Conservation (phyloP, 2,797 vertebrate genomes). For the Sardinella longiceps region DNA sequence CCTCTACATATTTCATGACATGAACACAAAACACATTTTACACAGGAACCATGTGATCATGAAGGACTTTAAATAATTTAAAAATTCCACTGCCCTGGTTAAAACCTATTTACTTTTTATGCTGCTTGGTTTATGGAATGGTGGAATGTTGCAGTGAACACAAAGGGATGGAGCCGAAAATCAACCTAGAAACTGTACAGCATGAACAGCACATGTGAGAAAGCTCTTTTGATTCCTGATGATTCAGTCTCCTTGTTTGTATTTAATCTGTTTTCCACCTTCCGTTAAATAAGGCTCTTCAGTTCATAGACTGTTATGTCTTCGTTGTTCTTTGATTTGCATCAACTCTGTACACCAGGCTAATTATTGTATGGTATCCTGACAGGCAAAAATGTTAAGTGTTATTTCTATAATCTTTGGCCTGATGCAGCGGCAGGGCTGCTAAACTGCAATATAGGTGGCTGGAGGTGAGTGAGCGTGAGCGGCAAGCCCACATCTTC, state of each 20-base stretch:
- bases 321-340: background rate
- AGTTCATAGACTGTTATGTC: background rate
- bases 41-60: background rate
- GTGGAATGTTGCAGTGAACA: slow-evolving; percentile 38
- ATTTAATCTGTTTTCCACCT: background rate
- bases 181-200: slow-evolving; percentile 40
- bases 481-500: slow-evolving; percentile 60
- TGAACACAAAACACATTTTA: slow-evolving; percentile 12
- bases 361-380: background rate
- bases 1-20: slow-evolving; percentile 11
- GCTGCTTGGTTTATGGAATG: background rate
- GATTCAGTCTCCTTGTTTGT: background rate
- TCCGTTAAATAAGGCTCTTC: background rate
- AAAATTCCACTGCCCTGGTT: background rate
- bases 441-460: slow-evolving; percentile 63
- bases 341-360: background rate
- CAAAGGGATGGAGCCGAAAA: slow-evolving; percentile 42
- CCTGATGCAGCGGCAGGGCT: slow-evolving; percentile 46
- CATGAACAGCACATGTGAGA: slow-evolving; percentile 57
- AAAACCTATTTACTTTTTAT: slow-evolving; percentile 1
- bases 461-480: slow-evolving; percentile 70
- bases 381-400: background rate
- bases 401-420: slow-evolving; percentile 29
- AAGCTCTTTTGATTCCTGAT: background rate
- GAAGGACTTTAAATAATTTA: background rate